Conservation (phyloP, 2,113 vertebrate species). For the Urocynchramus pylzowi region DNA sequence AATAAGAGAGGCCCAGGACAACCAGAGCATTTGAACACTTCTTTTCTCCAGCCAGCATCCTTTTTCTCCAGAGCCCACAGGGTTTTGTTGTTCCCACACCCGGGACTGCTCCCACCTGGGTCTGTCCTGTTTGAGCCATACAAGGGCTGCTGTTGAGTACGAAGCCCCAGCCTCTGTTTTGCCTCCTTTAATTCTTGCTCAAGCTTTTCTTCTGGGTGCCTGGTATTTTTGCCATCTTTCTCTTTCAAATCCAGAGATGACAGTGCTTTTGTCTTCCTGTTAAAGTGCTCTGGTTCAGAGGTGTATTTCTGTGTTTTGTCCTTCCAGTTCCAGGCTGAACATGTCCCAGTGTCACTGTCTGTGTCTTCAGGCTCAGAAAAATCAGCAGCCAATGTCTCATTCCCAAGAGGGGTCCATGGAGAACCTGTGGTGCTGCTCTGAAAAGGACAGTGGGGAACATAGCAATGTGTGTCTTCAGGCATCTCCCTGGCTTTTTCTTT, state of each 20-base stretch:
- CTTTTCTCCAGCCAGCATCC: neutral
- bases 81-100: neutral
- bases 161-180: constrained; percentile 41
- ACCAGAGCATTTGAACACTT: neutral
- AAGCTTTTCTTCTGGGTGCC: neutral
- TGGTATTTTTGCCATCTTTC: neutral
- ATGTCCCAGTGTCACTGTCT: neutral
- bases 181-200: neutral
- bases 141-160: constrained; percentile 3
- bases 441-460: constrained; percentile 22
- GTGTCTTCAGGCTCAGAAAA: neutral
- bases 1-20: neutral
- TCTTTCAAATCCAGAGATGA: neutral
- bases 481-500: constrained; percentile 3
- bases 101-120: neutral
- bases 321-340: neutral
- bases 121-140: neutral
- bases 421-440: neutral
- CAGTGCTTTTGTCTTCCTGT: neutral
- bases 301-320: neutral
- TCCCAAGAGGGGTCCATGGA: neutral
- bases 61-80: neutral
- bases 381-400: neutral
- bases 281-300: neutral
- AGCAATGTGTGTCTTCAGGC: neutral